Percentiles rank a stretch among this genome's conserved stretches.
These are phyloP conservation scores for Rotaria sp. DNA, from an alignment of 2,888 invertebrate species.

Conservation along the genomic window DNA sequence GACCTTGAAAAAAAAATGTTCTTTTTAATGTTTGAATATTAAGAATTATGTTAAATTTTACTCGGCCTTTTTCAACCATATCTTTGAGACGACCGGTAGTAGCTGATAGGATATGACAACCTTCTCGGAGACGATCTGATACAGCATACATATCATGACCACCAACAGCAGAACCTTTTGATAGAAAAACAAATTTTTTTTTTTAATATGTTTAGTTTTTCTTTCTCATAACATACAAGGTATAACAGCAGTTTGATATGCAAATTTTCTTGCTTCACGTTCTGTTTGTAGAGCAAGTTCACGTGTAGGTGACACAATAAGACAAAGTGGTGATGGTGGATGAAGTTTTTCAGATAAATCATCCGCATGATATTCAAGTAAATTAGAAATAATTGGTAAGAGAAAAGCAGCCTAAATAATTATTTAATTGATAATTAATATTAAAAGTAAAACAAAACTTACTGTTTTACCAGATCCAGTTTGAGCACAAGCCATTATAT, in stretches of 20 bases:
- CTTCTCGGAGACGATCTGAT: neutral
- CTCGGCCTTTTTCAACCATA: conserved; percentile 32
- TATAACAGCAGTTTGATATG: conserved; percentile 26
- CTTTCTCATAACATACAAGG: neutral
- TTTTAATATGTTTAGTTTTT: too few relatives aligned
- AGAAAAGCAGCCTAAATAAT: conserved; percentile 35
- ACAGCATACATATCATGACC: neutral
- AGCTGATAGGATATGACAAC: conserved; percentile 36
- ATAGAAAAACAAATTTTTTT: neutral
- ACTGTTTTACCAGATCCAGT: conserved; percentile 39
- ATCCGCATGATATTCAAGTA: conserved; percentile 31
- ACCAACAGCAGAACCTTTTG: neutral
- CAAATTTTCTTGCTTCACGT: conserved; percentile 36
- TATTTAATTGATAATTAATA: neutral
- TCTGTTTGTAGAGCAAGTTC: conserved; percentile 39
- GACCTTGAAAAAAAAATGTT: neutral
- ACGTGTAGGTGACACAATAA: conserved; percentile 38
- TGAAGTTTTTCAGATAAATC: neutral
- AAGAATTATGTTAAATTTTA: neutral
- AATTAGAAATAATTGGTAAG: conserved; percentile 36
- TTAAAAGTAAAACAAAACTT: neutral
- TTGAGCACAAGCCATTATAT: conserved; percentile 40
- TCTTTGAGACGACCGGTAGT: conserved; percentile 38
- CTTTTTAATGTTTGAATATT: neutral
- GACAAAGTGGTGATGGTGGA: conserved; percentile 32